These are phyloP conservation scores for Drosophila repleta DNA, from an alignment of 1,140 invertebrate genomes.

Conservation along the genomic window DNA sequence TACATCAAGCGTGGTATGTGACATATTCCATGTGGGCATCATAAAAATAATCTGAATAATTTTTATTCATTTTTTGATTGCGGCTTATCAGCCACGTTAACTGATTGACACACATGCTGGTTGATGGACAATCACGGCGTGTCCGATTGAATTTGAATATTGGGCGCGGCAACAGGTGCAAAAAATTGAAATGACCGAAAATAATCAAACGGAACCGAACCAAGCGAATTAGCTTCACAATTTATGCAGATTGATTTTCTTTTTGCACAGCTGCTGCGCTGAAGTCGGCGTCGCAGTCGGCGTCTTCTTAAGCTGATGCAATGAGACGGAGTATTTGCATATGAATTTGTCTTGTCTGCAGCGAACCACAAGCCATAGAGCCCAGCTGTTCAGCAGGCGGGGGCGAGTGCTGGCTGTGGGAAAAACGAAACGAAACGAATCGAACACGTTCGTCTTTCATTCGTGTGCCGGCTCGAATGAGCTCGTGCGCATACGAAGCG, in stretches of 20 bases:
- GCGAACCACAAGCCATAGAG: constrained; percentile 22
- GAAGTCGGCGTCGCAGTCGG: neutral
- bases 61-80: constrained; percentile 4
- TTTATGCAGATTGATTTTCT: constrained; percentile 33
- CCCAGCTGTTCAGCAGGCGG: constrained; percentile 1
- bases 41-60: constrained; percentile 8
- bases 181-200: constrained; percentile 19
- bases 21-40: constrained; percentile 18
- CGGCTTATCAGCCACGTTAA: constrained; percentile 64
- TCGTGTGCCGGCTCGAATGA: constrained; percentile 11
- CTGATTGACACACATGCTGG: constrained; percentile 61
- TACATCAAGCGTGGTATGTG: constrained; percentile 6
- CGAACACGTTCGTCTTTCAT: neutral
- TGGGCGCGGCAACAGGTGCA: constrained; percentile 14
- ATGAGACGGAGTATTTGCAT: constrained; percentile 59
- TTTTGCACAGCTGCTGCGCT: constrained; percentile 11
- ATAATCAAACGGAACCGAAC: constrained; percentile 6
- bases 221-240: constrained; percentile 19
- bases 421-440: constrained; percentile 37
- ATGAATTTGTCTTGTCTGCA: constrained; percentile 59
- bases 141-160: constrained; percentile 21
- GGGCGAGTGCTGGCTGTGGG: constrained; percentile 18
- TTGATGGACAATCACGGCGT: constrained; percentile 44
- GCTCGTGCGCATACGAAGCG: constrained; percentile 5
- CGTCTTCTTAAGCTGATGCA: constrained; percentile 68